phyloP scores from a whole-genome alignment of 2,797 vertebrate genomes.

The Tamandua tetradactyla region DNA sequence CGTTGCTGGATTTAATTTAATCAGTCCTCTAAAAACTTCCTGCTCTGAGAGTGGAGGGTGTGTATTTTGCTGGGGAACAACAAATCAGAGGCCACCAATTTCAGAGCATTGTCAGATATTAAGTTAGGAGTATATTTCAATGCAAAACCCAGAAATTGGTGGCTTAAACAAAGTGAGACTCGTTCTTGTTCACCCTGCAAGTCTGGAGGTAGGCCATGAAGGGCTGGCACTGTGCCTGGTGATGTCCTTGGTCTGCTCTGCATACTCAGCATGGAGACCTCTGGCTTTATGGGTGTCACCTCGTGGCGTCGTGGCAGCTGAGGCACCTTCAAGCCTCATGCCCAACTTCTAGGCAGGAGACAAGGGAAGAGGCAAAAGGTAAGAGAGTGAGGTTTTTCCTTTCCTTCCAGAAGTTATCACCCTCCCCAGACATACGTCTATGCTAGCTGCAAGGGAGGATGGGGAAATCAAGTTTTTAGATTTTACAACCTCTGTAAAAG shows the following conservation, averaged over 20 bases:
- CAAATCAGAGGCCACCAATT: neutral
- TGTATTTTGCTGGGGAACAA: neutral
- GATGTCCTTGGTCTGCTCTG: neutral
- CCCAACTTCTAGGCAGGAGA: neutral
- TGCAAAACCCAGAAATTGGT: neutral
- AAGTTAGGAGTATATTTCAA: neutral
- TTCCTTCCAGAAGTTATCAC: neutral
- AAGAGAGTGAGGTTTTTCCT: neutral
- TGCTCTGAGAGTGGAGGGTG: neutral
- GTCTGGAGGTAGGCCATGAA: neutral
- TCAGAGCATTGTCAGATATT: neutral
- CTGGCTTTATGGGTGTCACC: neutral
- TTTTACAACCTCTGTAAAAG: neutral
- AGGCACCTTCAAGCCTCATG: neutral
- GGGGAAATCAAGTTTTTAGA: neutral
- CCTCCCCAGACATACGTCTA: neutral
- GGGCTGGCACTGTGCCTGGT: fast-evolving
- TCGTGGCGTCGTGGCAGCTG: neutral
- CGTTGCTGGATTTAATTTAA: neutral
- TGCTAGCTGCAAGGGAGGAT: neutral
- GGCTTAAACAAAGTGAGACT: neutral
- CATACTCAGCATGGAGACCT: neutral
- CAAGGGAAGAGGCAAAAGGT: neutral
- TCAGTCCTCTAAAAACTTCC: neutral
- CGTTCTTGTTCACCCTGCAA: neutral